Evolutionary conservation across 2,797 vertebrate species (phyloP).

Genomic region (Tauraco hartlaubi): DNA sequence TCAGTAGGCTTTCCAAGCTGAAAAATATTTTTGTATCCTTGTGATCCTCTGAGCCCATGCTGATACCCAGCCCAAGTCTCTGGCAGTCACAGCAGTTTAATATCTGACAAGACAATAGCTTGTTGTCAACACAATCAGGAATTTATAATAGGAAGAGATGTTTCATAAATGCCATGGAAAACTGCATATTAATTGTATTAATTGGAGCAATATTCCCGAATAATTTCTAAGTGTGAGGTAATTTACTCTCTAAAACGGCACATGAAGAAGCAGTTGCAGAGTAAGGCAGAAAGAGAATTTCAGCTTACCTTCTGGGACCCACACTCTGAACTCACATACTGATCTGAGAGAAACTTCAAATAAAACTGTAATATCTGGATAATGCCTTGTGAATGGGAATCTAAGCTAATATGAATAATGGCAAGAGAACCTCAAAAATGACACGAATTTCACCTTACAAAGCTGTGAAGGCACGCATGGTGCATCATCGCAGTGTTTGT

Average conservation of each 20-base stretch:
- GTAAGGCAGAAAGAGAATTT: neutral
- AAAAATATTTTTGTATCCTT: neutral
- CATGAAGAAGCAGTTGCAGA: neutral
- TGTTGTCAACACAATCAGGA: neutral
- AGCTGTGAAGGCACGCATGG: neutral
- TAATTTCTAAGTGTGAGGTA: neutral
- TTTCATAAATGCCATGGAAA: neutral
- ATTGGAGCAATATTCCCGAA: neutral
- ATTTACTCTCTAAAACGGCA: neutral
- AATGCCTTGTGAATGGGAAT: neutral
- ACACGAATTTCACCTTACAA: neutral
- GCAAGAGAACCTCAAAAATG: neutral
- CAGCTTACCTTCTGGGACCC: neutral
- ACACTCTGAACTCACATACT: neutral
- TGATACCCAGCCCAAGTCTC: neutral
- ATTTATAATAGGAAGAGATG: neutral
- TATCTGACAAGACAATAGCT: neutral
- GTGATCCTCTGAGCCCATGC: neutral
- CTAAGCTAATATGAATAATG: neutral
- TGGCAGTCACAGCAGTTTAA: neutral
- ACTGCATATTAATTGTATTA: neutral
- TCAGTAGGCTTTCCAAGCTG: neutral
- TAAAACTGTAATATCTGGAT: neutral
- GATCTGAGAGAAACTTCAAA: neutral
- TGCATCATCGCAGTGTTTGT: neutral